phyloP scores from a whole-genome alignment of 2,888 invertebrate species.

The Lordiphosa andalusiaca region DNA sequence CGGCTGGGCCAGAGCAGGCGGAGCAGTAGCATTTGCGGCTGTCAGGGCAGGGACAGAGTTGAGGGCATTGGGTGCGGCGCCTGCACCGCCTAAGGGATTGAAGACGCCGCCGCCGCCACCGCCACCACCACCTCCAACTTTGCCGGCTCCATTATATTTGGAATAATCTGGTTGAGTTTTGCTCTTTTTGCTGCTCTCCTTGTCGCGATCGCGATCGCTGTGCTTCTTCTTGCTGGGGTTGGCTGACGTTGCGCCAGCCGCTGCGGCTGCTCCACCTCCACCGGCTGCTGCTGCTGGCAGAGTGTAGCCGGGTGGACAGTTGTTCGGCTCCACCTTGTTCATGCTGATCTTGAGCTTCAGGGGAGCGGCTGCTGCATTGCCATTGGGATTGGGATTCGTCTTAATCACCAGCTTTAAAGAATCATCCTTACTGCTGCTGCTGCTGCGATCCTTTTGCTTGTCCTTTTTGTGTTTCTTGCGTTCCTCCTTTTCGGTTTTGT shows the following conservation, averaged over 20 bases:
- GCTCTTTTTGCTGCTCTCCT: slow-evolving; percentile 76
- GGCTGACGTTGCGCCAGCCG: slow-evolving; percentile 3
- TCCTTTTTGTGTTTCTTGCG: slow-evolving; percentile 88
- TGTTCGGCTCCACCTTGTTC: slow-evolving; percentile 84
- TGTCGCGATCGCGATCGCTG: slow-evolving; percentile 78
- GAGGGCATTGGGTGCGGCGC: slow-evolving; percentile 50
- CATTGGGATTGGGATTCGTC: slow-evolving; percentile 81
- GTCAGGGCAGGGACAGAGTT: slow-evolving; percentile 11
- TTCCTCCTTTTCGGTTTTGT: slow-evolving; percentile 85
- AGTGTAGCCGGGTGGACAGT: slow-evolving; percentile 47
- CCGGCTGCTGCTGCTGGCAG: slow-evolving; percentile 21
- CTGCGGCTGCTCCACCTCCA: neutral
- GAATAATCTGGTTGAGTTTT: slow-evolving; percentile 70
- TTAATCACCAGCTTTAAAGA: slow-evolving; percentile 87
- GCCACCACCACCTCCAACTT: slow-evolving; percentile 6
- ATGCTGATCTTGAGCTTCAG: slow-evolving; percentile 91
- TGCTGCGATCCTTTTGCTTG: slow-evolving; percentile 78
- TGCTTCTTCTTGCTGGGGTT: slow-evolving; percentile 72
- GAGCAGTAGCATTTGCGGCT: slow-evolving; percentile 2
- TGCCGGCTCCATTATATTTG: slow-evolving; percentile 71
- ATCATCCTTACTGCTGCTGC: slow-evolving; percentile 50
- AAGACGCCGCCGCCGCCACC: slow-evolving; percentile 33
- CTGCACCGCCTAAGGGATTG: slow-evolving; percentile 58
- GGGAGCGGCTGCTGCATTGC: slow-evolving; percentile 69
- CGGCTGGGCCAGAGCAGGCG: slow-evolving; percentile 19